phyloP scores from a whole-genome alignment of 2,797 vertebrate genomes.

The Gymnoscopelus microlampas region DNA sequence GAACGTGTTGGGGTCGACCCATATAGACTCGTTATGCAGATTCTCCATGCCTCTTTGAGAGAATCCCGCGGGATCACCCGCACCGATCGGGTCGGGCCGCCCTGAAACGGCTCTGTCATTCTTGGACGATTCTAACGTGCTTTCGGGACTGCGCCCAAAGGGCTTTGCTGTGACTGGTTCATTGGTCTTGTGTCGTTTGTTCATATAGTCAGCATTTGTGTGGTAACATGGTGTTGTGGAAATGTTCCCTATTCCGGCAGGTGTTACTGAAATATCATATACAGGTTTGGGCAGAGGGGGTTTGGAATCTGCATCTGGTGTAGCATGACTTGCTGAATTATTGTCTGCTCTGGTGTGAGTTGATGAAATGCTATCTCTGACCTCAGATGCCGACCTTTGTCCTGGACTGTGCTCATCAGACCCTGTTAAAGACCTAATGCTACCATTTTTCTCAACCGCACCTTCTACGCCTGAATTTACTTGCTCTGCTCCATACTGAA shows the following conservation, averaged over 20 bases:
- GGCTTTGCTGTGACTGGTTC: not conserved
- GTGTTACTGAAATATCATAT: too few species aligned
- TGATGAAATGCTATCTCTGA: not conserved
- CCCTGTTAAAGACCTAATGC: slow-evolving; percentile 22
- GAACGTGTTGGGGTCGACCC: slow-evolving; percentile 41
- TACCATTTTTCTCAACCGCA: slow-evolving; percentile 17
- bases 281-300: too few species aligned
- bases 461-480: slow-evolving; percentile 1
- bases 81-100: not conserved
- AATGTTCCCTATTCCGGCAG: too few species aligned
- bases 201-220: not conserved
- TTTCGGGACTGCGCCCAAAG: not conserved
- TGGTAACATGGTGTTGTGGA: too few species aligned
- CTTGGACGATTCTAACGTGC: not conserved
- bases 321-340: not conserved
- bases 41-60: not conserved
- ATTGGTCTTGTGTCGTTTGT: slow-evolving; percentile 12
- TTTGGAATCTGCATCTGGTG: not conserved
- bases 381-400: slow-evolving; percentile 14
- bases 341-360: not conserved
- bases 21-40: slow-evolving; percentile 16
- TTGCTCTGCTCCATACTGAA: not conserved
- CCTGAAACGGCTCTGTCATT: not conserved
- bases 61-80: too few species aligned
- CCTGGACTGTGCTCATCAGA: not conserved